phyloP scores from a whole-genome alignment of 2,797 vertebrate genomes.

The Eutrigla gurnardus region DNA sequence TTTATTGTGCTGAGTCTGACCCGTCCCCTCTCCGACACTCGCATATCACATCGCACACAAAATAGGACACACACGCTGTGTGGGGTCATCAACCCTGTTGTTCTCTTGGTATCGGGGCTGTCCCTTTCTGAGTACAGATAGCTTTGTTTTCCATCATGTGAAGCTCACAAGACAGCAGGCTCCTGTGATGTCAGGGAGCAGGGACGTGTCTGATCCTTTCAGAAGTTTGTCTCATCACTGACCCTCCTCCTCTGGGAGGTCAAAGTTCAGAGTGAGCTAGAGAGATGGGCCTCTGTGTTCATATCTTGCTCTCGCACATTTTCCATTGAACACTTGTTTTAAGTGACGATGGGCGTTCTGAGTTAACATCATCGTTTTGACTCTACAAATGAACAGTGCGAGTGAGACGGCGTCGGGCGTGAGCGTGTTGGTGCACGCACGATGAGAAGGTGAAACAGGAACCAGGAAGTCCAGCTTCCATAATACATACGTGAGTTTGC shows the following conservation, averaged over 20 bases:
- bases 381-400: neutral
- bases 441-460: slow-evolving; percentile 24
- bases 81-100: slow-evolving; percentile 46
- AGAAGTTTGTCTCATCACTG: slow-evolving; percentile 9
- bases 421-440: slow-evolving; percentile 29
- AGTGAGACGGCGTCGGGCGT: slow-evolving; percentile 7
- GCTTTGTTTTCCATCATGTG: slow-evolving; percentile 67
- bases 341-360: neutral
- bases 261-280: slow-evolving; percentile 13
- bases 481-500: slow-evolving; percentile 15
- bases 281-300: neutral
- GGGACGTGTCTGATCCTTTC: slow-evolving; percentile 18
- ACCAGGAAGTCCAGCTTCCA: slow-evolving; percentile 37
- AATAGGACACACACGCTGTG: slow-evolving; percentile 39
- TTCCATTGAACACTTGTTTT: neutral
- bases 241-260: slow-evolving; percentile 20
- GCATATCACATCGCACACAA: slow-evolving; percentile 40
- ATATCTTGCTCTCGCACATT: neutral
- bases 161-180: slow-evolving; percentile 20
- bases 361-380: slow-evolving; percentile 9
- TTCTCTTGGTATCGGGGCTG: slow-evolving; percentile 57
- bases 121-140: slow-evolving; percentile 59
- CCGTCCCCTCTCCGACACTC: slow-evolving; percentile 51
- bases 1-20: slow-evolving; percentile 67
- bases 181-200: slow-evolving; percentile 54